phyloP scores from a whole-genome alignment of 2,888 invertebrate genomes.

The Marronus borbonicus region DNA sequence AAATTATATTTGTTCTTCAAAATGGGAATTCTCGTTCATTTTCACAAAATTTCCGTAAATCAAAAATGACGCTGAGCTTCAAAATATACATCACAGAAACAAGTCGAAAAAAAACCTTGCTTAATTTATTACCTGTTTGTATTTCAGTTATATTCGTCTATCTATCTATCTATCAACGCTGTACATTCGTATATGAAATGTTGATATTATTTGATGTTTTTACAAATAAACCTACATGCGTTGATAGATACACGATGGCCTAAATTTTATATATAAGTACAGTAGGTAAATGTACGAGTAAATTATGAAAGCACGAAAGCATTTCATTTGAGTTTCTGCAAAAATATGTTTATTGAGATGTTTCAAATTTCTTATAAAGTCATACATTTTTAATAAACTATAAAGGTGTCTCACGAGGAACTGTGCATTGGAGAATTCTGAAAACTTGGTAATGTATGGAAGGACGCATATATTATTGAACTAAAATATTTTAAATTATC shows the following conservation, averaged over 20 bases:
- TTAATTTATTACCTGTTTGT: slow-evolving; percentile 51
- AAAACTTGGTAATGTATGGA: no score
- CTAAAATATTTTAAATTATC: no score
- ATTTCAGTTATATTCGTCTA: slow-evolving; percentile 43
- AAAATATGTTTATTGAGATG: no score
- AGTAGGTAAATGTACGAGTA: no score
- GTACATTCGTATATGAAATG: not conserved
- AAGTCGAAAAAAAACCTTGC: slow-evolving; percentile 45
- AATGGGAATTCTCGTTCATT: slow-evolving; percentile 69
- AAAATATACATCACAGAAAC: slow-evolving; percentile 63
- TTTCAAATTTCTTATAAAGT: no score
- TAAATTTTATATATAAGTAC: not conserved
- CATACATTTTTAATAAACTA: no score
- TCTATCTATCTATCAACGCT: not conserved
- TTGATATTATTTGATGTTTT: slow-evolving; percentile 8
- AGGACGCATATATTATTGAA: no score
- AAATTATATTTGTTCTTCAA: slow-evolving; percentile 69
- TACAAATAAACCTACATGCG: not conserved
- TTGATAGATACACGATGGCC: not conserved
- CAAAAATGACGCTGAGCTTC: slow-evolving; percentile 68
- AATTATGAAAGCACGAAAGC: no score
- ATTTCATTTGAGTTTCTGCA: no score
- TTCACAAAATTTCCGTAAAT: slow-evolving; percentile 70
- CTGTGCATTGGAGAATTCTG: no score
- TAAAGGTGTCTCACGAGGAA: no score